Evolutionary conservation across 2,113 vertebrate species (phyloP).

Genomic region (Connochaetes taurinus): DNA sequence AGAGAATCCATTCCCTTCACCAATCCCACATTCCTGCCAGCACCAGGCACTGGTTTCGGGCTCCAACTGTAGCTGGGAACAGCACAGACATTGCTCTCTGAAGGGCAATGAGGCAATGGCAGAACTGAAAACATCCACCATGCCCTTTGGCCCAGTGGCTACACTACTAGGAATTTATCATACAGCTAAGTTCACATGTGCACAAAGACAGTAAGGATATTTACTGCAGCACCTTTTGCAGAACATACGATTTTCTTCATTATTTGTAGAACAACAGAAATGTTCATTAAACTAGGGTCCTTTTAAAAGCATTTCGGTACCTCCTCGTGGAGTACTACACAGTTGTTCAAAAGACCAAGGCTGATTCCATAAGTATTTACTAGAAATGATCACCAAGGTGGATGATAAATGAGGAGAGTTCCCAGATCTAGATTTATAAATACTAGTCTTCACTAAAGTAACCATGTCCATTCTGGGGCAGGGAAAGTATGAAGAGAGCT

Average conservation of each 20-base stretch:
- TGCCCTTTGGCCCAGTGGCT: not conserved
- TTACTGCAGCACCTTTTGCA: not conserved
- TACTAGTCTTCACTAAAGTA: not conserved
- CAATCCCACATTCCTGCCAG: fast-evolving
- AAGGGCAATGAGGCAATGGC: not conserved
- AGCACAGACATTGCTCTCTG: not conserved
- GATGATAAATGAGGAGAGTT: not conserved
- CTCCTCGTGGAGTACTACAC: fast-evolving
- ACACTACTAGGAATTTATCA: not conserved
- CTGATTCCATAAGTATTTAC: not conserved
- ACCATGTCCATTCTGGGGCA: not conserved
- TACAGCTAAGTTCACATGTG: fast-evolving
- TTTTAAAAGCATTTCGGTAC: not conserved
- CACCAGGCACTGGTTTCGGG: fast-evolving
- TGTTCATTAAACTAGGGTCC: not conserved
- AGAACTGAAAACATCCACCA: not conserved
- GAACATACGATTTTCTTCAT: not conserved
- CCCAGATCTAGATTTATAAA: not conserved
- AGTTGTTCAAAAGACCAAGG: not conserved
- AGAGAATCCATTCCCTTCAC: not conserved
- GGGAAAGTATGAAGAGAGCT: not conserved
- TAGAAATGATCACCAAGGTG: not conserved
- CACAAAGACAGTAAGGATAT: not conserved
- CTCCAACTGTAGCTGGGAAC: not conserved
- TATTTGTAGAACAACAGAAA: not conserved